Percentiles rank a stretch among this genome's conserved stretches.
These are phyloP conservation scores for Sinella curviseta DNA, from an alignment of 1,140 invertebrate species.

Conservation along the genomic window DNA sequence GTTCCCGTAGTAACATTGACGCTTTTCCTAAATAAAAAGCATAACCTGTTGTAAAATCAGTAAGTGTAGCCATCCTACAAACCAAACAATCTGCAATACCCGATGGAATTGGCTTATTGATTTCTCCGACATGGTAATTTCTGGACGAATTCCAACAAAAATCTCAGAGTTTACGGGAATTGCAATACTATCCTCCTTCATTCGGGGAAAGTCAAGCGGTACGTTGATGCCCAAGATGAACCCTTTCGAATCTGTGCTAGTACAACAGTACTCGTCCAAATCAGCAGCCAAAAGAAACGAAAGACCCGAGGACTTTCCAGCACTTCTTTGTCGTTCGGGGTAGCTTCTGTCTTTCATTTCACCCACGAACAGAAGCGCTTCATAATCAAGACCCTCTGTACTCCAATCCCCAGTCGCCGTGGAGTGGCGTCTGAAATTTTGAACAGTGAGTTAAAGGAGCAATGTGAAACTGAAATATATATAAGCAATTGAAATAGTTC, in stretches of 20 bases:
- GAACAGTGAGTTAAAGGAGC: background rate
- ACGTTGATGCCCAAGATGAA: background rate
- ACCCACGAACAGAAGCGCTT: background rate
- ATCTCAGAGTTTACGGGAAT: conserved; percentile 40
- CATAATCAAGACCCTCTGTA: background rate
- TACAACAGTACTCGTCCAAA: conserved; percentile 32
- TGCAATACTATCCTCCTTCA: conserved; percentile 39
- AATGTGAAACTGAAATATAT: background rate
- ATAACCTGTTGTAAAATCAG: background rate
- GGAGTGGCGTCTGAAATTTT: background rate
- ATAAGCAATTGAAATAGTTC: no score
- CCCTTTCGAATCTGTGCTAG: background rate
- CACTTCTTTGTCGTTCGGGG: background rate
- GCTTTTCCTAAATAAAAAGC: background rate
- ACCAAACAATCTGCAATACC: background rate
- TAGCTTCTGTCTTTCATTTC: background rate
- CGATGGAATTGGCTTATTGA: background rate
- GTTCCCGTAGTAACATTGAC: background rate
- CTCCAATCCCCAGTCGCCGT: background rate
- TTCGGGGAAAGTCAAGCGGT: background rate
- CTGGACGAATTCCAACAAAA: conserved; percentile 36
- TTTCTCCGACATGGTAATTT: conserved; percentile 41
- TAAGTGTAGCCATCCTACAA: no score
- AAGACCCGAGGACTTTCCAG: background rate
- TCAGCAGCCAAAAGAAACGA: conserved; percentile 52